These are phyloP conservation scores for Macrotus californicus DNA, from an alignment of 2,113 vertebrate genomes.

Conservation along the genomic window DNA sequence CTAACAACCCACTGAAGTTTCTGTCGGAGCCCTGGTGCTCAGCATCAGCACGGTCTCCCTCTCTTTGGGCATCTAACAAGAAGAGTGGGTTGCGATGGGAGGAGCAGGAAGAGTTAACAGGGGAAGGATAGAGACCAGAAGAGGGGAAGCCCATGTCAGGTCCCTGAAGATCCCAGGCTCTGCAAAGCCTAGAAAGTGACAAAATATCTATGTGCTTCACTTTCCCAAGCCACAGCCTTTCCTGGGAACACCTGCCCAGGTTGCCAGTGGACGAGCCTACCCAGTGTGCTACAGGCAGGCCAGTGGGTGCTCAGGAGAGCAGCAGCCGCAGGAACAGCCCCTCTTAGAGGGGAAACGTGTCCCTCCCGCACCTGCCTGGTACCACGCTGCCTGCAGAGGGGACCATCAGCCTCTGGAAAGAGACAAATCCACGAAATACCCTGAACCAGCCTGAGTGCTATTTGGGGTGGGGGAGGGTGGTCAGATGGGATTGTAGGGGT, in stretches of 20 bases:
- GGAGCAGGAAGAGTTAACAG: background rate
- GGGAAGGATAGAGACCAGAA: background rate
- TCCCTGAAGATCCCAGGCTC: background rate
- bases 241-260: slow-evolving; percentile 31
- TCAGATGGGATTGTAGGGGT: background rate
- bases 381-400: background rate
- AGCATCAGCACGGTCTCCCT: background rate
- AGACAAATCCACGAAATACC: background rate
- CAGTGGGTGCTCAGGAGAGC: background rate
- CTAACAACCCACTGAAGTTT: background rate
- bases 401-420: background rate
- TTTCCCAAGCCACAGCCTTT: background rate
- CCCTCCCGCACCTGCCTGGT: background rate
- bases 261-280: background rate
- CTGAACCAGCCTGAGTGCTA: background rate
- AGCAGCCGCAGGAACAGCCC: background rate
- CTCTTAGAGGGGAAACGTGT: background rate
- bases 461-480: too few species aligned
- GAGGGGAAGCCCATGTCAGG: background rate
- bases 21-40: background rate
- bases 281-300: background rate
- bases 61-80: background rate
- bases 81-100: background rate
- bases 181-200: background rate
- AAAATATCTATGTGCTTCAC: slow-evolving; percentile 39